phyloP scores from a whole-genome alignment of 1,140 invertebrate species.

The Cotesia glomerata region DNA sequence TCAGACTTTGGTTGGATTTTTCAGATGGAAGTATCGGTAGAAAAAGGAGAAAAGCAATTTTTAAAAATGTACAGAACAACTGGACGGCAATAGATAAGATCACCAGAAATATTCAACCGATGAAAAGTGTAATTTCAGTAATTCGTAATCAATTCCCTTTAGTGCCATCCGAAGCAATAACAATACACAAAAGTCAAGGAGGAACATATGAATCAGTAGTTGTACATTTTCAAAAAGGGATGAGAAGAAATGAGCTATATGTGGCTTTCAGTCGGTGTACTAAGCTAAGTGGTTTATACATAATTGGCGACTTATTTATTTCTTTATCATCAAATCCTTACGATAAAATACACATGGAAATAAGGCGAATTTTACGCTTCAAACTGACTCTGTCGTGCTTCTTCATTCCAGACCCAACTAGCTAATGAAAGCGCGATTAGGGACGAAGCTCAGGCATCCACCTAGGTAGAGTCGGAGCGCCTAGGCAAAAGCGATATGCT shows the following conservation, averaged over 20 bases:
- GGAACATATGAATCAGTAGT: constrained; percentile 31
- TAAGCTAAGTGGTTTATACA: constrained; percentile 21
- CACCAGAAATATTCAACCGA: neutral
- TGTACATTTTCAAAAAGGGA: constrained; percentile 19
- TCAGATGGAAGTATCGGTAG: neutral
- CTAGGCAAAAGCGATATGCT: no score
- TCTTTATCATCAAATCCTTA: constrained; percentile 2
- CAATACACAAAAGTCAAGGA: no score
- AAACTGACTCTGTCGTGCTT: constrained; percentile 21
- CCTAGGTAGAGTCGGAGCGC: no score
- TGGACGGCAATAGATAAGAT: neutral
- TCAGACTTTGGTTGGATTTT: constrained; percentile 17
- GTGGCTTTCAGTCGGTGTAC: constrained; percentile 30
- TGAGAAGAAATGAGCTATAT: constrained; percentile 13
- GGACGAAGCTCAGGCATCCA: no score
- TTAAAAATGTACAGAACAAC: neutral
- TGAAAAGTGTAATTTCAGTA: neutral
- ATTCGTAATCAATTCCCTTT: constrained; percentile 11
- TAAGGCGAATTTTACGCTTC: neutral
- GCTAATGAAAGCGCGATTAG: no score
- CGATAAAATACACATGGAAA: constrained; percentile 9
- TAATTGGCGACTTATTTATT: constrained; percentile 13
- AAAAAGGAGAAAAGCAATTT: constrained; percentile 1
- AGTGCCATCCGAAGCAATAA: constrained; percentile 36
- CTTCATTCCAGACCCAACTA: no score